Base-by-base conservation (phyloP, 30 jellyfish, hydroid and myxozoan genomes). In the Aurelia sp. region DNA sequence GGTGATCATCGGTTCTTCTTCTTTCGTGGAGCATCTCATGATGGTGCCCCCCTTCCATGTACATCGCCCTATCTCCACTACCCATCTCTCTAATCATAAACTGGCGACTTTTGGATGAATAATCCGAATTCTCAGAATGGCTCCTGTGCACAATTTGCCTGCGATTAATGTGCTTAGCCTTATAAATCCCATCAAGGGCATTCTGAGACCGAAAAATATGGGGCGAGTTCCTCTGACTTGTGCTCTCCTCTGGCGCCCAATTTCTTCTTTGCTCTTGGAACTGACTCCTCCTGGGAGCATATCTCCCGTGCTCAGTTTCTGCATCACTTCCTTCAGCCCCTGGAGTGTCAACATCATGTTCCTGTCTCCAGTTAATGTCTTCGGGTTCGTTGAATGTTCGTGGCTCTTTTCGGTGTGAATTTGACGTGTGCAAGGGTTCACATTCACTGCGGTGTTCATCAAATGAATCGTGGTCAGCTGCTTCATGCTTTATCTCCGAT, bases 401-500 rank as follows among this genome's bases (percentile, higher is more conserved):
- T 75, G 75, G 86, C 61, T 66, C 83, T 22, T 81, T 69, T 44
- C 83, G 76, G 62, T 48, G 41, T 10, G 79, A 60, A 31, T 81
- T 81, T 7, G 17, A 30, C 15, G 15, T 67, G 52, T 66, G 52
- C 66, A 55, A 44, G 55, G 55, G 60, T 31, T 66, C 90, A 23
- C 57, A 77, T 22, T 67, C 44, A 16, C 27, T 53, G 76, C 83
- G 73, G 69, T 31, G 40, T 13, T 77, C 78, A 22, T 60, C 86
- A 73, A 20, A 22, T 44, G 80, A 17, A n/a, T 82, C 76, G 35
- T 69, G 82, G 50, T 82, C 92, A 69, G 71, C 92, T 57, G 92
- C 80, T 48, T 82, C 92, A 58, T 37, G 85, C 70, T 82, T 82
- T 82, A 82, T 66, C 77, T 82, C 82, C 31, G 79, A 18, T 53